These are phyloP conservation scores for Lepus europaeus DNA, from an alignment of 2,113 vertebrate species.

Conservation along the genomic window DNA sequence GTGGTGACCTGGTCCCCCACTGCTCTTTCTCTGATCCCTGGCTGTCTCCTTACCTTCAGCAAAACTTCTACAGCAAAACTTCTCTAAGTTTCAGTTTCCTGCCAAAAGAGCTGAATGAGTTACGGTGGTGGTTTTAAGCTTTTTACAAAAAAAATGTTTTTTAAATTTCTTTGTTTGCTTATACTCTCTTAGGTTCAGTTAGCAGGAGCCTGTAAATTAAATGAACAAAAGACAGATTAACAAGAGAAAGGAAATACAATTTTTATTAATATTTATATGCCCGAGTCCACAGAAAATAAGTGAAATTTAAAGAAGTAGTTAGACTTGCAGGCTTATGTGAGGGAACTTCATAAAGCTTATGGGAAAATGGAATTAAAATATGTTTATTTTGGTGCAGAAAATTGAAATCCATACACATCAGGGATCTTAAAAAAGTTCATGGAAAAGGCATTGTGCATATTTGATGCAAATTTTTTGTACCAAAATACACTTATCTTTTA, in stretches of 20 bases:
- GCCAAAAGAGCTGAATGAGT: background rate
- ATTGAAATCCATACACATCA: too few relatives aligned
- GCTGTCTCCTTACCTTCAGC: too few relatives aligned
- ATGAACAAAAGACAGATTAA: background rate
- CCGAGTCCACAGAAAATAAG: background rate
- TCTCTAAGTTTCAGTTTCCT: background rate
- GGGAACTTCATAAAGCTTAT: too few relatives aligned
- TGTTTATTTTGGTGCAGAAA: too few relatives aligned
- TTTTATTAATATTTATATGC: background rate
- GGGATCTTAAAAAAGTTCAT: too few relatives aligned
- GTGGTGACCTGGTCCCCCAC: too few relatives aligned
- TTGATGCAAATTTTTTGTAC: too few relatives aligned
- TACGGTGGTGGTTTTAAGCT: background rate
- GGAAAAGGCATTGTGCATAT: too few relatives aligned
- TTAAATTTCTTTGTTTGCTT: conserved; percentile 27
- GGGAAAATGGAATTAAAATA: too few relatives aligned
- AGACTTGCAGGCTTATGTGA: background rate
- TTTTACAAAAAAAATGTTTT: background rate
- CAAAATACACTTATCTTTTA: too few relatives aligned
- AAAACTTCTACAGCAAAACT: background rate
- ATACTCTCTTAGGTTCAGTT: background rate
- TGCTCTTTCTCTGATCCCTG: too few relatives aligned
- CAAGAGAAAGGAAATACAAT: background rate
- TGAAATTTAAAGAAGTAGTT: background rate
- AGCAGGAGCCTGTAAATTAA: background rate